Conservation (phyloP, 2,797 vertebrate species). For the Peromyscus melanophrys region DNA sequence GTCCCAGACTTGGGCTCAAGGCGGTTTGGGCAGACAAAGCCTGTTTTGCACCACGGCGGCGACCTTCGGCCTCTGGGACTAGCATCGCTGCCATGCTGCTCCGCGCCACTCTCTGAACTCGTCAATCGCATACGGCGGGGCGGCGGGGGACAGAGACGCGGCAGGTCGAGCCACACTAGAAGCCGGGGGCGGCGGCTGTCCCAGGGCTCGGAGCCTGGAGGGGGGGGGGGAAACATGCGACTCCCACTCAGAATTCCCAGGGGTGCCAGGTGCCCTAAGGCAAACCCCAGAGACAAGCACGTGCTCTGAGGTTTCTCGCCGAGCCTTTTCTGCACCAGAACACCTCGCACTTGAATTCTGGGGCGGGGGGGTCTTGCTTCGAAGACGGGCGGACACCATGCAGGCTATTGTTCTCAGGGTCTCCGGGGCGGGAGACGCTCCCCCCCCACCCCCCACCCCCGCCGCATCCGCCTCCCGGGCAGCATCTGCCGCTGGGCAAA, state of each 20-base stretch:
- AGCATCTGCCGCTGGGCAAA: slow-evolving; percentile 72
- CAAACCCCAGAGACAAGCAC: slow-evolving; percentile 9
- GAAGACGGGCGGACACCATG: neutral
- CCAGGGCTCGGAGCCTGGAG: neutral
- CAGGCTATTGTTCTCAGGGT: slow-evolving; percentile 80
- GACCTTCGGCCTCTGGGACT: slow-evolving; percentile 35
- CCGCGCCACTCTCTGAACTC: neutral
- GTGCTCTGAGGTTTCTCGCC: slow-evolving; percentile 11
- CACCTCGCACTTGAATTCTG: slow-evolving; percentile 1
- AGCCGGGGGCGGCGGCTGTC: neutral
- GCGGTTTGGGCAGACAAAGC: slow-evolving; percentile 76
- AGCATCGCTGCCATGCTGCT: neutral
- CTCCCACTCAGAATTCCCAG: slow-evolving; percentile 8
- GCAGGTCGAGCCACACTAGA: neutral
- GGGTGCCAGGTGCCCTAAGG: neutral
- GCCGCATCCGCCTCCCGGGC: neutral
- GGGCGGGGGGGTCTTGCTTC: neutral
- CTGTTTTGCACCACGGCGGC: neutral
- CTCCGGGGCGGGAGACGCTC: slow-evolving; percentile 8
- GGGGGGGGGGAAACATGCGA: neutral
- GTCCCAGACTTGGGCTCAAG: neutral
- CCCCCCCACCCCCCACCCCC: neutral
- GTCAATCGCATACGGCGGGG: neutral
- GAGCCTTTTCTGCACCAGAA: slow-evolving; percentile 51
- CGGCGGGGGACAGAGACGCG: neutral